These are phyloP conservation scores for Tapirus terrestris DNA, from an alignment of 2,113 vertebrate genomes.

Conservation along the genomic window DNA sequence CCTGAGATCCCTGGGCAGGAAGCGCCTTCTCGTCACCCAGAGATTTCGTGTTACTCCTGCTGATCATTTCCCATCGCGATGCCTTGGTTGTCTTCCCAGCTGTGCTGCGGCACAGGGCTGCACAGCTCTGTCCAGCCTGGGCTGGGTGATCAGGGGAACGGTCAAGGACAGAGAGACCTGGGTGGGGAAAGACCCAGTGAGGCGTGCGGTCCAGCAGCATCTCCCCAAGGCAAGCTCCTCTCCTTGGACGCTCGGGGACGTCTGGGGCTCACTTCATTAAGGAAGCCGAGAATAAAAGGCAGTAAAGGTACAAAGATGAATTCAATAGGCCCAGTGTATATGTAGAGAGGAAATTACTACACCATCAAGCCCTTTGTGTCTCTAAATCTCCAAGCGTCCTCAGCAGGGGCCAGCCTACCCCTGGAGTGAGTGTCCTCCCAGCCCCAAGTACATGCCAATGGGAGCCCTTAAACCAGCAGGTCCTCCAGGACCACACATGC, in stretches of 20 bases:
- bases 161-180: too few relatives aligned
- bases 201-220: neutral
- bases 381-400: neutral
- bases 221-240: neutral
- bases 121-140: fast-evolving
- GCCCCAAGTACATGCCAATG: too few relatives aligned
- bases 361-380: neutral
- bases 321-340: neutral
- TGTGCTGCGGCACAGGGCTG: fast-evolving
- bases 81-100: neutral
- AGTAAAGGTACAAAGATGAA: neutral
- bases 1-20: neutral
- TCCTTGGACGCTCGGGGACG: neutral
- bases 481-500: too few relatives aligned
- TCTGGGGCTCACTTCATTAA: neutral
- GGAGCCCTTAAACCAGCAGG: too few relatives aligned
- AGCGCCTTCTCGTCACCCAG: neutral
- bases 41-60: neutral
- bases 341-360: neutral
- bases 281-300: neutral
- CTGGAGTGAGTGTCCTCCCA: neutral
- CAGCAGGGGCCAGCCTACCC: neutral
- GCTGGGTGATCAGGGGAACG: fast-evolving
- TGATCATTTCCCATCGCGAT: neutral
- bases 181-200: neutral